Evolutionary conservation across 2,113 vertebrate species (phyloP), one percentile per base, ranked within the genome.

Genomic region (Corythoichthys haematopterus): DNA sequence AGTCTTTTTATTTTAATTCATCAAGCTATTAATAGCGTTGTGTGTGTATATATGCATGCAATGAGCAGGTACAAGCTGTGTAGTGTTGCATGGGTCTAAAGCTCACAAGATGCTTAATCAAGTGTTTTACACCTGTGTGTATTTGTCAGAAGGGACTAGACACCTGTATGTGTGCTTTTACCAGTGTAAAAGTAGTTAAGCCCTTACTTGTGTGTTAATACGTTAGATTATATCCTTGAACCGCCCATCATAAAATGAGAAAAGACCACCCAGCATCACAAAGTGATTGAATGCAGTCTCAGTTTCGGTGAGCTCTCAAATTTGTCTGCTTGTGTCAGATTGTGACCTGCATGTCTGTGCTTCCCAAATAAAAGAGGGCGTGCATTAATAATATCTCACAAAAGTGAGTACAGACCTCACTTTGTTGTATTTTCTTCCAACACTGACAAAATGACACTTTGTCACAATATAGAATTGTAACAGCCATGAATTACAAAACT

Each of bases 111-210:
- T 64, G 61, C 5, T 68, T 72, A 48, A 69, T 76, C 57, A 51
- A 73, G 68, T 71, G 67, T 28, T 71, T 5, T 47, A 37, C n/a
- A 37, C 11, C 33, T 45, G 59, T 28, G 69, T 38, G 46, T 63
- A 2, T 33, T 11, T 63, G 45, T 48, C 2, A 48, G 58, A 62
- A 37, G 43, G 70, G 65, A 43, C 69, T 76, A 65, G 68, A 60
- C 16, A 70, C 68, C 52, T 75, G 72, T 46, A 62, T 38, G 3
- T 53, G 52, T 66, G 68, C 66, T 65, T 70, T 65, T 65, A 45
- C 71, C 52, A 28, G 6, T 35, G 11, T 36, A 6, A 57, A 57
- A 13, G n/a, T 33, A 53, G 52, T 53, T 36, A 7, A 16, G 50
- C 50, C n/a, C 50, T 20, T n/a, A 15, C 35, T 35, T 14, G 55